A percentile compares a stretch with the other conserved stretches of the same genome.
Conservation (phyloP, 2,113 vertebrate species). For the Verasper variegatus region DNA sequence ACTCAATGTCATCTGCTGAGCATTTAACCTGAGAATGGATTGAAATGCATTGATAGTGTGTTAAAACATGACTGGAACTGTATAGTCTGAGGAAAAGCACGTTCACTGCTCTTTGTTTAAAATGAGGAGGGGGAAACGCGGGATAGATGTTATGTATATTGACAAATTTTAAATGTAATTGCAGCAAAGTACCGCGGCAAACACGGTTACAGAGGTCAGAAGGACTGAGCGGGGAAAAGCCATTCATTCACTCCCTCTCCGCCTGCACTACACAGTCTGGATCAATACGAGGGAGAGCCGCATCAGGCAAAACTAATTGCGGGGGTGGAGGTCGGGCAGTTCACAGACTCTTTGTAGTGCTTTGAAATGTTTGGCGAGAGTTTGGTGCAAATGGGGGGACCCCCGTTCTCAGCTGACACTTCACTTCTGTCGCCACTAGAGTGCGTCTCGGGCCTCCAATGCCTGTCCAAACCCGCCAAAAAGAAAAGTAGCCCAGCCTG, state of each 20-base stretch:
- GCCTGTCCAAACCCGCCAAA: too few relatives aligned
- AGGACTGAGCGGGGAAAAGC: conserved; percentile 32
- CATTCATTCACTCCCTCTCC: conserved; percentile 54
- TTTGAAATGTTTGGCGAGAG: conserved; percentile 46
- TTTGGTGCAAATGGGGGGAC: too few relatives aligned
- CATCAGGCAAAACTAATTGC: conserved; percentile 74
- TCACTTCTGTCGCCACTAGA: too few relatives aligned
- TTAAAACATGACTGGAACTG: too few relatives aligned
- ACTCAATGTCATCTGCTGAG: too few relatives aligned
- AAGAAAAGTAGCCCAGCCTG: too few relatives aligned
- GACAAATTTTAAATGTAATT: conserved; percentile 40
- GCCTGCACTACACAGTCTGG: conserved; percentile 30
- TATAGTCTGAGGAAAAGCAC: too few relatives aligned
- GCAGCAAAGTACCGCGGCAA: conserved; percentile 40
- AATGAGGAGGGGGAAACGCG: not conserved
- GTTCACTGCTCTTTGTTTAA: not conserved
- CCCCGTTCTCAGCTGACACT: too few relatives aligned
- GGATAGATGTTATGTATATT: conserved; percentile 23
- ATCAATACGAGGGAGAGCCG: conserved; percentile 67
- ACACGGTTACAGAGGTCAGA: conserved; percentile 44
- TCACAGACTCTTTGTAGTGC: conserved; percentile 63
- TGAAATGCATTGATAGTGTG: too few relatives aligned
- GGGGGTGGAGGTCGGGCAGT: conserved; percentile 59
- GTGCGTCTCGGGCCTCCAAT: too few relatives aligned
- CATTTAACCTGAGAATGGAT: too few relatives aligned